Evolutionary conservation across 2,888 invertebrate species (phyloP).

Genomic region (Andrena fulva): DNA sequence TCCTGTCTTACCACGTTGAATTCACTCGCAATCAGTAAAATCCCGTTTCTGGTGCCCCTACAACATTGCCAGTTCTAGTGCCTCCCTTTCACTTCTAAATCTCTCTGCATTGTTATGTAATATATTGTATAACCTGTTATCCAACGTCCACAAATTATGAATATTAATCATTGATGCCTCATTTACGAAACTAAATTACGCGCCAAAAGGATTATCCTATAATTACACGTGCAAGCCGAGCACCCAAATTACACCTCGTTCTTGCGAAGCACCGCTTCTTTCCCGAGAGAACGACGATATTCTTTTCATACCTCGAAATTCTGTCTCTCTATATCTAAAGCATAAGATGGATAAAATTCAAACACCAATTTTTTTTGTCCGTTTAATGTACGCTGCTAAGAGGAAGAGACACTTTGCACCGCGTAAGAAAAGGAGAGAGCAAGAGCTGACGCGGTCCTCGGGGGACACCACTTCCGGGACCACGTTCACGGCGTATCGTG

Average conservation of each 20-base stretch:
- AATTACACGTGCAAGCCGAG: slow-evolving; percentile 33
- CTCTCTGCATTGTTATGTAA: slow-evolving; percentile 45
- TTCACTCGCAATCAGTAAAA: slow-evolving; percentile 44
- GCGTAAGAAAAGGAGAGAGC: neutral
- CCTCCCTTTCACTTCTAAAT: slow-evolving; percentile 55
- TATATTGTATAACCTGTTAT: slow-evolving; percentile 53
- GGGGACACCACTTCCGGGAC: slow-evolving; percentile 36
- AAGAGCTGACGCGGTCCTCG: neutral
- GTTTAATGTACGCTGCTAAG: neutral
- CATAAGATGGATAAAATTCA: too few relatives aligned
- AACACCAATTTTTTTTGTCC: too few relatives aligned
- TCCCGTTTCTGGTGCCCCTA: slow-evolving; percentile 44
- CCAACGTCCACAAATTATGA: slow-evolving; percentile 50
- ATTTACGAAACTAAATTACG: slow-evolving; percentile 52
- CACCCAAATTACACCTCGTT: slow-evolving; percentile 18
- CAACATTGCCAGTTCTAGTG: slow-evolving; percentile 39
- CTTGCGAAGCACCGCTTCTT: neutral
- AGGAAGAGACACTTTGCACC: neutral
- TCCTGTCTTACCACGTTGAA: slow-evolving; percentile 63
- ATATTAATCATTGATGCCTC: slow-evolving; percentile 53
- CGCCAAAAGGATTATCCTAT: slow-evolving; percentile 36
- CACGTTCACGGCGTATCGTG: neutral
- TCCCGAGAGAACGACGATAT: neutral
- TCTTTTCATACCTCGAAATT: too few relatives aligned
- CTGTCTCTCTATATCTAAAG: too few relatives aligned